These are phyloP conservation scores for Chrysemys picta DNA, from an alignment of 2,113 vertebrate genomes.

Conservation along the genomic window DNA sequence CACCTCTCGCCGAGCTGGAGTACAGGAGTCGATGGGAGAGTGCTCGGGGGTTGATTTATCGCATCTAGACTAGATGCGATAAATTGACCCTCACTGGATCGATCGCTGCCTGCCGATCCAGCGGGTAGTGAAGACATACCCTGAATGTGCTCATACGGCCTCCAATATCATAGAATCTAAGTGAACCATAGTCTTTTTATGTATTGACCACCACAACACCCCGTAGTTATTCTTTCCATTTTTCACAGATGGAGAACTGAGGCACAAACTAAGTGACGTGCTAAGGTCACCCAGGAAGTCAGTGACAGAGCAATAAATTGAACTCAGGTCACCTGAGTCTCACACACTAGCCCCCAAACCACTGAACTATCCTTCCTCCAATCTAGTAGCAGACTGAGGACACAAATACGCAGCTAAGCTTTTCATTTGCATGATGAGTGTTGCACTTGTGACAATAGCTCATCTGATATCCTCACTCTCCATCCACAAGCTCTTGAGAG, in stretches of 20 bases:
- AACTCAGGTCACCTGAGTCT: background rate
- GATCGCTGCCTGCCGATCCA: too few relatives aligned
- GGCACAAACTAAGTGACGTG: background rate
- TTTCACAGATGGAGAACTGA: background rate
- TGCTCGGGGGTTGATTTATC: too few relatives aligned
- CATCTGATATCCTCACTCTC: background rate
- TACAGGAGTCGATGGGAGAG: too few relatives aligned
- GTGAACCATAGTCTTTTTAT: too few relatives aligned
- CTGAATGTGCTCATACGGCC: background rate
- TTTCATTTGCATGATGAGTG: background rate
- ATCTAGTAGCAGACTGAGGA: background rate
- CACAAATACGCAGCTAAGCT: background rate
- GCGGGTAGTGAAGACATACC: too few relatives aligned
- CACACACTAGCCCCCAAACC: background rate
- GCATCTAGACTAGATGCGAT: too few relatives aligned
- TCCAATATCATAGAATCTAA: background rate
- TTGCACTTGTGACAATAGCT: background rate
- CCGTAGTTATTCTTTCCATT: background rate
- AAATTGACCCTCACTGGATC: too few relatives aligned
- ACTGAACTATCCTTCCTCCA: background rate
- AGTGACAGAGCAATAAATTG: background rate
- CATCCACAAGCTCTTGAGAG: background rate
- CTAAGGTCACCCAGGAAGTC: background rate
- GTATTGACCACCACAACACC: background rate
- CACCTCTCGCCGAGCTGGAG: too few relatives aligned